Conservation (phyloP, 2,113 vertebrate species). For the Dasyurus viverrinus region DNA sequence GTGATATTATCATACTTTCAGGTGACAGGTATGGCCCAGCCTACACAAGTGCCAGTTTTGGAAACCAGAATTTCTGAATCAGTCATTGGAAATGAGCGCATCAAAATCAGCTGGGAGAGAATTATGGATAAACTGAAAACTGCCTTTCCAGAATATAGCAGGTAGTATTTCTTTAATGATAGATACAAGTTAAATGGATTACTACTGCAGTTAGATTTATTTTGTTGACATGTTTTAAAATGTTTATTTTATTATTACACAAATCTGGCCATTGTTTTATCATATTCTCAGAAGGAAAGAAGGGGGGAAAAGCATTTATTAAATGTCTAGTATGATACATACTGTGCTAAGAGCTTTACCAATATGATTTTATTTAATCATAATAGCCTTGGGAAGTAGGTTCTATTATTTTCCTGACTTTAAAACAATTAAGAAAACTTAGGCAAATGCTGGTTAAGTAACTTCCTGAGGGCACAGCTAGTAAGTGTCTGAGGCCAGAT, state of each 20-base stretch:
- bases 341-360: not conserved
- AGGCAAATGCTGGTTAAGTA: not conserved
- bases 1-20: constrained; percentile 43
- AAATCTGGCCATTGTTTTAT: not conserved
- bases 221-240: constrained; percentile 22
- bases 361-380: not conserved
- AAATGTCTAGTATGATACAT: not conserved
- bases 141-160: constrained; percentile 77
- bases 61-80: constrained; percentile 33
- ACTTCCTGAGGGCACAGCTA: not conserved
- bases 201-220: not conserved
- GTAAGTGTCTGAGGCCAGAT: not conserved
- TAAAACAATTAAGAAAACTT: not conserved
- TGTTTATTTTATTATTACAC: not conserved
- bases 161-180: constrained; percentile 57
- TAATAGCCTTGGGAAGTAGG: not conserved
- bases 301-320: not conserved
- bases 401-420: not conserved
- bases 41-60: constrained; percentile 51
- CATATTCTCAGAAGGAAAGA: not conserved
- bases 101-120: constrained; percentile 70
- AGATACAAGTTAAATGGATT: not conserved
- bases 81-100: constrained; percentile 53
- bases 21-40: constrained; percentile 75
- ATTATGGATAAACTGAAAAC: constrained; percentile 75